These are phyloP conservation scores for Drosophila sechellia DNA, from an alignment of 1,140 invertebrate species.

Conservation along the genomic window DNA sequence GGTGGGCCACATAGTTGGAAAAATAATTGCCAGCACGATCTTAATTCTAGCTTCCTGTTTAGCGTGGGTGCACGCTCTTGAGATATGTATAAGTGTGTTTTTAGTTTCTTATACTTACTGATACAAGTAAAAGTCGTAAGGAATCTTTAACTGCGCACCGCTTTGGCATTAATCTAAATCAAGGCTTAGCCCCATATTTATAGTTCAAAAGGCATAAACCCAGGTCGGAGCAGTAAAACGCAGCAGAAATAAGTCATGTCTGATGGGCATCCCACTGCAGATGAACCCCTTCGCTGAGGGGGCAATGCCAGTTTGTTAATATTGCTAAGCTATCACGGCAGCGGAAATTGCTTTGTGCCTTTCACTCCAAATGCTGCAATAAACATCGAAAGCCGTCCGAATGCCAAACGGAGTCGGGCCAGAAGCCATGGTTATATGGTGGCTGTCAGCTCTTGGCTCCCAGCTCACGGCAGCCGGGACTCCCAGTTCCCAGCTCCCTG, in stretches of 20 bases:
- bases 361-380: conserved; percentile 79
- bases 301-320: conserved; percentile 54
- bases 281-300: conserved; percentile 11
- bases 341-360: conserved; percentile 81
- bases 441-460: conserved; percentile 31
- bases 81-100: no score
- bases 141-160: neutral
- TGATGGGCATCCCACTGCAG: neutral
- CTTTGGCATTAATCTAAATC: conserved; percentile 40
- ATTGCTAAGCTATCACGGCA: conserved; percentile 79
- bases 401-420: conserved; percentile 60
- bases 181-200: conserved; percentile 50
- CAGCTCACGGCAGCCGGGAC: neutral
- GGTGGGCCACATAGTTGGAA: neutral
- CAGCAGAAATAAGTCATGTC: conserved; percentile 54
- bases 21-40: conserved; percentile 1
- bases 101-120: no score
- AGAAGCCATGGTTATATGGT: neutral
- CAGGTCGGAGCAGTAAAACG: conserved; percentile 53
- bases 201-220: conserved; percentile 39
- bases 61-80: no score
- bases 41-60: conserved; percentile 10
- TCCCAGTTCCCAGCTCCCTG: neutral
- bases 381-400: conserved; percentile 80
- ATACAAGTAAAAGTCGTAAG: neutral